Evolutionary conservation across 2,113 vertebrate genomes (phyloP), one percentile per base, ranked within the genome.

Genomic region (Origma solitaria): DNA sequence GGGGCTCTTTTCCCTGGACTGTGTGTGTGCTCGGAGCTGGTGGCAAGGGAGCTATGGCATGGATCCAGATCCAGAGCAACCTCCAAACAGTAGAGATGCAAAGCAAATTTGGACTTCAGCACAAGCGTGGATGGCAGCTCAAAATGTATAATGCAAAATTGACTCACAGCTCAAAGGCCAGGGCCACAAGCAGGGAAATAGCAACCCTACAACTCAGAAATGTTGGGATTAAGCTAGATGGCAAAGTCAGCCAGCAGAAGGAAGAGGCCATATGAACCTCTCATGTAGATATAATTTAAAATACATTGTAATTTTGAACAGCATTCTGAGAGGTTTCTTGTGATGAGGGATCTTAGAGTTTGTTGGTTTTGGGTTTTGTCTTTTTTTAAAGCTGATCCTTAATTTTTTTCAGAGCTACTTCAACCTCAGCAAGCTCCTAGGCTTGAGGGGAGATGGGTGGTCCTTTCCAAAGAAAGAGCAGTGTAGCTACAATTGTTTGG

Each of bases 41-140:
- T 0, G 1, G 18, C 2, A 9, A 89, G 78, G 65, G 68, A 92
- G 33, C 51, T 40, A 2, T 64, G 91, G 83, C 56, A 3, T 4
- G 17, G 51, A 24, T 92, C 86, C 92, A 97, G 64, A 54, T 27
- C 51, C 82, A 81, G 76, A 68, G 38, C 35, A 75, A n/a, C 51
- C 44, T 88, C 68, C 92, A 93, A 88, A 81, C 69, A 75, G 79
- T 1, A 30, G 42, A 47, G 71, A 33, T 45, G 25, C 54, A 88
- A 89, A 70, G 65, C 70, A 96, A 82, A 90, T 83, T 45, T 92
- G 95, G 86, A 97, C 96, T 97, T 96, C 86, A 90, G 95, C 96
- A 96, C 82, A 35, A 88, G 51, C 0, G 2, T n/a, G 68, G 27
- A 30, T 60, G 76, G 78, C 75, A 88, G 56, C 44, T 93, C 42